Base-by-base conservation (phyloP, 1,140 invertebrate genomes). In the Helicoverpa zea region DNA sequence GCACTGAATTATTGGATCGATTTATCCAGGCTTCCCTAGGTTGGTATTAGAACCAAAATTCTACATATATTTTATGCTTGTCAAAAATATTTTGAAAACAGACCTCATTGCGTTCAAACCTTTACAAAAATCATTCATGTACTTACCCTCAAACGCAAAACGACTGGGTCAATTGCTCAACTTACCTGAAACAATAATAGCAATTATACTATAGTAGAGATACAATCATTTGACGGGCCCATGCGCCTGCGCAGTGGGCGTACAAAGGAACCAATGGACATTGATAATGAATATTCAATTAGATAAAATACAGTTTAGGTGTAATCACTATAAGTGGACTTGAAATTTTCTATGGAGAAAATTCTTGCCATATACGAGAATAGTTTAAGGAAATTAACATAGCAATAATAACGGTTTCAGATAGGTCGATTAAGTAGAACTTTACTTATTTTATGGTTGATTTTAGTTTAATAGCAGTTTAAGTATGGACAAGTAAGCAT, bases 121-220 rank as follows among this genome's bases (percentile, higher is more conserved):
- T 76, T 76, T 63, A 76, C 23, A 30, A 74, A 75, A 75, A 3
- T 1, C 30, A n/a, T 63, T n/a, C 16, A 79, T 29, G 52, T 75
- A 83, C 68, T 66, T 70, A 61, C 54, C 72, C 51, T 35, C 11
- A 52, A 18, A 79, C 43, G 12, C 30, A 58, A 64, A 79, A 72
- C 52, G 3, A 72, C 14, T 72, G 81, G 70, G 59, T 81, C 82
- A 77, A 76, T 86, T 86, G 73, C 56, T 81, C 78, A 87, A 91
- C 90, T 74, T 91, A 92, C 90, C 90, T 91, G 89, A 49, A 92
- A 92, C 87, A 92, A 90, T 87, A 75, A 88, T 88, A 89, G 87
- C 84, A 84, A 89, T 91, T 90, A 82, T 83, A 70, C 49, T 73
- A 77, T 75, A 43, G 43, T 79, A 82, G 47, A 83, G 85, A 87